A percentile compares a stretch with the other conserved stretches of the same genome.
phyloP scores from a whole-genome alignment of 2,113 vertebrate genomes.

The Eudyptes chrysolophus region DNA sequence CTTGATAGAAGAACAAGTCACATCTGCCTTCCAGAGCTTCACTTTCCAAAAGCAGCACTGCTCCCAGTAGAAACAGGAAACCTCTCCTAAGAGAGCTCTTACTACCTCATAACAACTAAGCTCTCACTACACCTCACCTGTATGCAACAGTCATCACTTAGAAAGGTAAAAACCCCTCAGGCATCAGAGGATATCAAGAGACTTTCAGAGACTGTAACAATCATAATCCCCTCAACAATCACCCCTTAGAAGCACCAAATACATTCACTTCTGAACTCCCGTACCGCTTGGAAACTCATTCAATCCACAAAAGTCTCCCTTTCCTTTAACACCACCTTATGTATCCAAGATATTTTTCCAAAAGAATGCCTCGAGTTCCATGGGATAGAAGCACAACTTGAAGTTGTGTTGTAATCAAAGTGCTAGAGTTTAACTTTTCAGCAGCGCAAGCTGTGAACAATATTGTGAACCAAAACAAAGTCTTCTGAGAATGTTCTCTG shows the following conservation, averaged over 20 bases:
- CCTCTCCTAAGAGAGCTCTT: neutral
- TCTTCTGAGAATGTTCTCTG: fast-evolving
- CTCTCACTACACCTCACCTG: neutral
- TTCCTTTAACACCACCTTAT: neutral
- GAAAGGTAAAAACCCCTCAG: fast-evolving
- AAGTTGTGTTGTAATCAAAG: neutral
- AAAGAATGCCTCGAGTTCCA: neutral
- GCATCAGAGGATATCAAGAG: neutral
- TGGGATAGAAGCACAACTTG: neutral
- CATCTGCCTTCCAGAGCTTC: neutral
- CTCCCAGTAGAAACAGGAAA: neutral
- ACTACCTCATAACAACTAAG: neutral
- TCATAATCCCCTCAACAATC: neutral
- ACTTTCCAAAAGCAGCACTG: neutral
- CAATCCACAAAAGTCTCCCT: neutral
- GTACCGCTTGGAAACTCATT: neutral
- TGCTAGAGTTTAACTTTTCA: neutral
- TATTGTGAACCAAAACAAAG: neutral
- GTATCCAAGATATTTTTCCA: neutral
- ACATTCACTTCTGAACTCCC: neutral
- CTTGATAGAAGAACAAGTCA: neutral
- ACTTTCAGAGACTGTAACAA: neutral
- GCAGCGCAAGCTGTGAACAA: neutral
- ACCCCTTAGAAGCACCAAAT: neutral
- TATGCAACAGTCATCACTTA: neutral